Evolutionary conservation across 2,888 invertebrate species (phyloP).

Genomic region (Aricia artaxerxes): DNA sequence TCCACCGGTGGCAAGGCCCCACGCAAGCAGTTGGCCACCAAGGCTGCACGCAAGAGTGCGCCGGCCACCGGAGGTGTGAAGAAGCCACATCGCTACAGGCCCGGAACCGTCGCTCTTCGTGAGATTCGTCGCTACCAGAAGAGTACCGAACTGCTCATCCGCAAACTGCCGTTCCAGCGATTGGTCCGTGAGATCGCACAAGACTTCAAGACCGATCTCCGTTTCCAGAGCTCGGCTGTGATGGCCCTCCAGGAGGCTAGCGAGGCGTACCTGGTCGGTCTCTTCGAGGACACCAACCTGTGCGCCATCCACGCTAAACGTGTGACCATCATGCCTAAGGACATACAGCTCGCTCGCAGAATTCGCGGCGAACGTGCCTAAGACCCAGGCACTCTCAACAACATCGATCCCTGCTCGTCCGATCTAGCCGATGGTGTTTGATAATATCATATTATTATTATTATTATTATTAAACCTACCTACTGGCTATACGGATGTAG

Average conservation of each 20-base stretch:
- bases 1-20: conserved; percentile 98
- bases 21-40: conserved; percentile 95
- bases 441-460: background rate
- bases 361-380: conserved; percentile 98
- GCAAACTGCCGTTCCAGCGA: conserved; percentile 97
- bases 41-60: conserved; percentile 96
- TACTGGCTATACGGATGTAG: background rate
- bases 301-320: background rate
- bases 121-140: conserved; percentile 99
- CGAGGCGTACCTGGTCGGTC: too few relatives aligned
- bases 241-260: conserved; percentile 88
- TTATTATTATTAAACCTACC: background rate
- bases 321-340: conserved; percentile 89
- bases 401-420: background rate
- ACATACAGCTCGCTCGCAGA: conserved; percentile 97
- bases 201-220: conserved; percentile 97
- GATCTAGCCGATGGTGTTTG: background rate
- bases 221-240: conserved; percentile 97
- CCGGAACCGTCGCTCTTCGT: conserved; percentile 84
- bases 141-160: conserved; percentile 96
- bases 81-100: conserved; percentile 95
- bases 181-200: conserved; percentile 98
- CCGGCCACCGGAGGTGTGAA: conserved; percentile 97
- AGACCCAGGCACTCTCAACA: conserved; percentile 47
- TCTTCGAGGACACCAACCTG: conserved; percentile 31